These are phyloP conservation scores for Scaptomyza graminum DNA, from an alignment of 1,140 invertebrate genomes.

Conservation along the genomic window DNA sequence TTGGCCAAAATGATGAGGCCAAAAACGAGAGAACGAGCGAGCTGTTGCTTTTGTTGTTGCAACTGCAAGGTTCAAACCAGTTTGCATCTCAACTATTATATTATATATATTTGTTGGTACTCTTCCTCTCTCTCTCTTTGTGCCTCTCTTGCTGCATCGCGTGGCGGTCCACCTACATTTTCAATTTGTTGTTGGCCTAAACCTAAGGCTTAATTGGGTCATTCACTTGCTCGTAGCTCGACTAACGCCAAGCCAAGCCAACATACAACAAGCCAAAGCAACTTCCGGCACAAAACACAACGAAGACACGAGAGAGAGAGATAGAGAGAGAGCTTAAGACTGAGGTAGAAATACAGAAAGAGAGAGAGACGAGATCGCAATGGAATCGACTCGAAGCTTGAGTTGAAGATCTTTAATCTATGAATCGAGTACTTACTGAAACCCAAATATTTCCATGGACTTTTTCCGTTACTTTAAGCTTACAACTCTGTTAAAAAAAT, in stretches of 20 bases:
- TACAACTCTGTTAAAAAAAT: no score
- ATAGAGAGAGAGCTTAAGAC: slow-evolving; percentile 15
- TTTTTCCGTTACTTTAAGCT: no score
- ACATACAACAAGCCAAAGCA: slow-evolving; percentile 25
- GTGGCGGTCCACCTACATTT: slow-evolving; percentile 31
- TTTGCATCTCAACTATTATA: slow-evolving; percentile 40
- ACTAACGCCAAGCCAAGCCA: slow-evolving; percentile 30
- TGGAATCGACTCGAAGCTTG: slow-evolving; percentile 16
- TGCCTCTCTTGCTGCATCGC: slow-evolving; percentile 1
- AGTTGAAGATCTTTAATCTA: slow-evolving; percentile 1
- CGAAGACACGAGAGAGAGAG: slow-evolving; percentile 2
- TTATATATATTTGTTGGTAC: no score
- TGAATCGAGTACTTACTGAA: background rate
- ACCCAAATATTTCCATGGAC: no score
- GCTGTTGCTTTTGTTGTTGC: slow-evolving; percentile 36
- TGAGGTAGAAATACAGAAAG: background rate
- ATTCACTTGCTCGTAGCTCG: slow-evolving; percentile 77
- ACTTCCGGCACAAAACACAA: slow-evolving; percentile 40
- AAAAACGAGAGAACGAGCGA: slow-evolving; percentile 1
- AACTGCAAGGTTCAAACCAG: slow-evolving; percentile 38
- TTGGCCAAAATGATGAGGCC: slow-evolving; percentile 39
- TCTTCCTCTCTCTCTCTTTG: background rate
- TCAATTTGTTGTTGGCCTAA: slow-evolving; percentile 30
- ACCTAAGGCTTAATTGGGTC: slow-evolving; percentile 75
- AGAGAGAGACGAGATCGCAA: background rate